Evolutionary conservation across 2,113 vertebrate genomes (phyloP).

Genomic region (Pungitius pungitius): DNA sequence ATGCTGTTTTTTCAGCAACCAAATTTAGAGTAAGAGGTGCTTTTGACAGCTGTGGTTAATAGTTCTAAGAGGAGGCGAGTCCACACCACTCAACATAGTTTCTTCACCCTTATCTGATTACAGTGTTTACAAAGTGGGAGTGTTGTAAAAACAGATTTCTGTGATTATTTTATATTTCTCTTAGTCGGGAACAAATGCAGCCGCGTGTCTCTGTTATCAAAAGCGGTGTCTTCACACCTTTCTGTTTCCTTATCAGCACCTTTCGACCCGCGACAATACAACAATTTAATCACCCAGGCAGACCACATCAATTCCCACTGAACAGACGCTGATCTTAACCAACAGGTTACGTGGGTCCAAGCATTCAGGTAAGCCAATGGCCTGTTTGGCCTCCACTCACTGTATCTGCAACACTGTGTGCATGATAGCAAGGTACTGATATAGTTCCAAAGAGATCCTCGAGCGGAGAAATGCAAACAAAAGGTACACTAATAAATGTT

Average conservation of each 20-base stretch:
- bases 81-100: conserved; percentile 48
- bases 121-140: conserved; percentile 71
- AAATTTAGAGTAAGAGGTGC: conserved; percentile 1
- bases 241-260: conserved; percentile 56
- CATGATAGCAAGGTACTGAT: conserved; percentile 69
- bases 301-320: conserved; percentile 49
- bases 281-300: conserved; percentile 44
- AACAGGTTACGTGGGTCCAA: conserved; percentile 47
- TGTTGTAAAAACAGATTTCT: conserved; percentile 57
- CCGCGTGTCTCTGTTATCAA: conserved; percentile 16
- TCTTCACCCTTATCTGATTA: conserved; percentile 58
- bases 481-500: conserved; percentile 77
- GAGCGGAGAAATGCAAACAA: conserved; percentile 61
- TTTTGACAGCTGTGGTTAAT: conserved; percentile 43
- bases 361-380: conserved; percentile 31
- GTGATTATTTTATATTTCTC: conserved; percentile 58
- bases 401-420: conserved; percentile 52
- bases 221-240: conserved; percentile 67
- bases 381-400: conserved; percentile 54
- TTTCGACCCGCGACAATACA: conserved; percentile 32
- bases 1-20: not conserved
- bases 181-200: conserved; percentile 27
- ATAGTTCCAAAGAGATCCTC: conserved; percentile 62
- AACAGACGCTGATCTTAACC: conserved; percentile 38
- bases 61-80: conserved; percentile 5